phyloP scores from a whole-genome alignment of 2,888 invertebrate genomes.

The Scaptomyza caliginosa region DNA sequence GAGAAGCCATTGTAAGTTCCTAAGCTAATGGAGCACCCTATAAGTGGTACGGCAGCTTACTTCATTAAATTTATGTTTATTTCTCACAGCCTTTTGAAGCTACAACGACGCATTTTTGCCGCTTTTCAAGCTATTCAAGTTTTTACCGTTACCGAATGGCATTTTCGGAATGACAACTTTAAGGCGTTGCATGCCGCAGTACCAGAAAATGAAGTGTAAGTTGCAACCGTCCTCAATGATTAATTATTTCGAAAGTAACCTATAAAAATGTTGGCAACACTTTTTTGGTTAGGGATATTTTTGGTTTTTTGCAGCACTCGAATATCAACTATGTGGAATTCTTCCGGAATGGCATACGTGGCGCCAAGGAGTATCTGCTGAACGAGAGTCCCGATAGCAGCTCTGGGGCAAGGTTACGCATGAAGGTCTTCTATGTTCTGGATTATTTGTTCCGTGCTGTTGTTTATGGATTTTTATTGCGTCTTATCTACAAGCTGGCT shows the following conservation, averaged over 20 bases:
- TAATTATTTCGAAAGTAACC: not conserved
- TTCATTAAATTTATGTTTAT: not conserved
- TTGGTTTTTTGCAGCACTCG: conserved; percentile 70
- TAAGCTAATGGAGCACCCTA: not conserved
- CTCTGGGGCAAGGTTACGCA: conserved; percentile 58
- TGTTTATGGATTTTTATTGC: conserved; percentile 56
- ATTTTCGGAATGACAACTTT: conserved; percentile 87
- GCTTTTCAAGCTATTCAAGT: conserved; percentile 89
- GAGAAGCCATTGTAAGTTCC: conserved; percentile 88
- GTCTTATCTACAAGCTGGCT: conserved; percentile 41
- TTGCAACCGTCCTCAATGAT: not conserved
- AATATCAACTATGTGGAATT: conserved; percentile 73
- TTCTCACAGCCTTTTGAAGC: conserved; percentile 88
- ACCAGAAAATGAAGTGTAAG: conserved; percentile 53
- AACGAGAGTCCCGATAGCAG: conserved; percentile 77
- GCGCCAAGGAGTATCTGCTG: conserved; percentile 80
- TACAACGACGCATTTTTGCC: conserved; percentile 92
- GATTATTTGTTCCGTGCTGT: conserved; percentile 64
- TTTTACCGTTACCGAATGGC: conserved; percentile 92
- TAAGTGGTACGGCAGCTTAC: not conserved
- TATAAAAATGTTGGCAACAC: not conserved
- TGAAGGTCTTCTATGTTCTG: conserved; percentile 66
- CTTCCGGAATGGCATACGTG: conserved; percentile 74
- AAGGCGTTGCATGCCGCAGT: conserved; percentile 54
- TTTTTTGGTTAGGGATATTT: conserved; percentile 46